Percentiles rank a stretch among this genome's conserved stretches.
phyloP scores from a whole-genome alignment of 2,888 invertebrate species.

The Troides helena region DNA sequence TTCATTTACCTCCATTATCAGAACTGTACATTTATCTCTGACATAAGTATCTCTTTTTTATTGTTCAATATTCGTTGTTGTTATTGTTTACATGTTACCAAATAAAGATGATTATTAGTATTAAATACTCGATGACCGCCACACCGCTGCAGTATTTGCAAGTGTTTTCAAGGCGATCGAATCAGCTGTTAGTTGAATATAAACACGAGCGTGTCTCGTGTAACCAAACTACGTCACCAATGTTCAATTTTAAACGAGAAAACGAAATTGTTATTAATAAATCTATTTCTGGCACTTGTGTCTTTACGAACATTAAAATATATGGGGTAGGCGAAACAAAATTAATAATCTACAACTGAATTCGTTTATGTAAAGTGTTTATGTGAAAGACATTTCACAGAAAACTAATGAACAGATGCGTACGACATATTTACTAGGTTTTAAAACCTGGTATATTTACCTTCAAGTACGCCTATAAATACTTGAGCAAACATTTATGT shows the following conservation, averaged over 20 bases:
- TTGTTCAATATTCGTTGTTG: background rate
- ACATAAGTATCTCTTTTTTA: too few species aligned
- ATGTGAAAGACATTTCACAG: too few species aligned
- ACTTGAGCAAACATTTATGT: too few species aligned
- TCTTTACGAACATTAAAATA: background rate
- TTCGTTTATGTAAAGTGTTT: too few species aligned
- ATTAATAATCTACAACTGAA: too few species aligned
- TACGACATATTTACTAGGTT: too few species aligned
- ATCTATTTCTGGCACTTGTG: background rate
- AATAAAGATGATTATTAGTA: background rate
- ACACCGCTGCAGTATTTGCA: background rate
- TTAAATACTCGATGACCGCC: background rate
- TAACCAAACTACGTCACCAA: background rate
- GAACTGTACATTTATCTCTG: too few species aligned
- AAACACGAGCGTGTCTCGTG: constrained; percentile 17
- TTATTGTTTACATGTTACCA: background rate
- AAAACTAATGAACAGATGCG: too few species aligned
- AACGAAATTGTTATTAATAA: background rate
- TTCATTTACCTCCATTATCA: background rate
- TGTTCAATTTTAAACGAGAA: background rate
- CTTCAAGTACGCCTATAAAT: too few species aligned
- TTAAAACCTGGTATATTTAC: too few species aligned
- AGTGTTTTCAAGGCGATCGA: constrained; percentile 7
- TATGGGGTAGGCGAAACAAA: background rate
- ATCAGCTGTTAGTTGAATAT: background rate